These are phyloP conservation scores for Lasioglossum calceatum DNA, from an alignment of 2,888 invertebrate genomes.

Conservation along the genomic window DNA sequence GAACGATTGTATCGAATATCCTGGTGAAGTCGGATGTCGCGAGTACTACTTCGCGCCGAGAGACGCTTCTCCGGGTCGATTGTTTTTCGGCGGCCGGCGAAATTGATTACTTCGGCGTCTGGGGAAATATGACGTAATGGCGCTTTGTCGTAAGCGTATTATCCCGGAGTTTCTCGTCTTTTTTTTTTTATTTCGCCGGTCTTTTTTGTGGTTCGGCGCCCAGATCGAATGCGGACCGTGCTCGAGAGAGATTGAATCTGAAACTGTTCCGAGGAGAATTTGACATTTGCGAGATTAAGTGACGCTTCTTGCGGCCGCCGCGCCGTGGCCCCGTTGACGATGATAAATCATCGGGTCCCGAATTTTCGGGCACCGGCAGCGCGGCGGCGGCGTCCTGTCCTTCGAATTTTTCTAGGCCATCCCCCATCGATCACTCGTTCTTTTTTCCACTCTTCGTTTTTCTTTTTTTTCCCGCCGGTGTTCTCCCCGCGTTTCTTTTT, in stretches of 20 bases:
- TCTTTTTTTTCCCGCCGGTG: not conserved
- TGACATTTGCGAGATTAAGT: slow-evolving; percentile 60
- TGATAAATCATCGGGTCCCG: slow-evolving; percentile 44
- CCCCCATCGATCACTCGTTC: slow-evolving; percentile 33
- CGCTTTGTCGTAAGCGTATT: slow-evolving; percentile 60
- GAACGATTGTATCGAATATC: slow-evolving; percentile 46
- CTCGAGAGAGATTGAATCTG: slow-evolving; percentile 58
- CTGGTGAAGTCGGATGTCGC: slow-evolving; percentile 22
- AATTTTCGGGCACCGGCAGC: slow-evolving; percentile 31
- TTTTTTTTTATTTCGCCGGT: not conserved
- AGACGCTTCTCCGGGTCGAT: slow-evolving; percentile 50
- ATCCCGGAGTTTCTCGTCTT: slow-evolving; percentile 16
- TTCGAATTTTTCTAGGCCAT: slow-evolving; percentile 27
- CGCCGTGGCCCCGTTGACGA: slow-evolving; percentile 12
- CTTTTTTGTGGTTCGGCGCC: not conserved
- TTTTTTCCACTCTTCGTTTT: not conserved
- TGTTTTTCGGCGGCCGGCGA: slow-evolving; percentile 53
- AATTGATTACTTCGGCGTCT: slow-evolving; percentile 61
- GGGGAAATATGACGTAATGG: slow-evolving; percentile 66
- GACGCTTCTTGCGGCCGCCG: slow-evolving; percentile 39
- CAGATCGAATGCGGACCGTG: not conserved
- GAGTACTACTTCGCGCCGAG: slow-evolving; percentile 21
- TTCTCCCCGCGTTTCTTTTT: not conserved
- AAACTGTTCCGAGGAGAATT: slow-evolving; percentile 57
- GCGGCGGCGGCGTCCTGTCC: not conserved